Evolutionary conservation across 2,797 vertebrate species (phyloP).

Genomic region (Rhabdomys pumilio): DNA sequence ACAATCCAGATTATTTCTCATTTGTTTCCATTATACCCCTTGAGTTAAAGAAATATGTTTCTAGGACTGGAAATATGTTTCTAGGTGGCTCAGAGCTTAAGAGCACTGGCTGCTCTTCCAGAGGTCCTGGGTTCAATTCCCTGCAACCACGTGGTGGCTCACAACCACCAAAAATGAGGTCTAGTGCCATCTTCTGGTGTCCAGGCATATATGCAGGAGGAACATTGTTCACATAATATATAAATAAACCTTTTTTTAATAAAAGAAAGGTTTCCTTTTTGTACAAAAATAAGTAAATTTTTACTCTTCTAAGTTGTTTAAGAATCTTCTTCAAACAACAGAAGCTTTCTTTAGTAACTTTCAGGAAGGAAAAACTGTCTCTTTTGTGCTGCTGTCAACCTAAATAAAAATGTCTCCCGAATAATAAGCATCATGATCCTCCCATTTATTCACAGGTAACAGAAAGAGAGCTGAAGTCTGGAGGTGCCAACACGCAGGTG

Average conservation of each 20-base stretch:
- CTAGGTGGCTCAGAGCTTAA: neutral
- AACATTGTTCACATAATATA: neutral
- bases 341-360: slow-evolving; percentile 1
- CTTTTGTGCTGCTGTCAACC: neutral
- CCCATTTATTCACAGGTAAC: slow-evolving; percentile 91
- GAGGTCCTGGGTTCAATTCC: neutral
- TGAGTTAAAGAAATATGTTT: neutral
- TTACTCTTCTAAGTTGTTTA: neutral
- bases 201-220: neutral
- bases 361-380: neutral
- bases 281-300: neutral
- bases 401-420: neutral
- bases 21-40: neutral
- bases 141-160: neutral
- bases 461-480: slow-evolving; percentile 97
- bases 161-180: neutral
- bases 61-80: too few species aligned
- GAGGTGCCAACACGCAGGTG: slow-evolving; percentile 96
- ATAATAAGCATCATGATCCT: neutral
- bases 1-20: neutral
- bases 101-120: neutral
- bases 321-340: neutral
- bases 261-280: neutral
- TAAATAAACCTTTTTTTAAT: neutral
- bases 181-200: neutral